These are phyloP conservation scores for Perodicticus potto DNA, from an alignment of 2,797 vertebrate genomes.

Conservation along the genomic window DNA sequence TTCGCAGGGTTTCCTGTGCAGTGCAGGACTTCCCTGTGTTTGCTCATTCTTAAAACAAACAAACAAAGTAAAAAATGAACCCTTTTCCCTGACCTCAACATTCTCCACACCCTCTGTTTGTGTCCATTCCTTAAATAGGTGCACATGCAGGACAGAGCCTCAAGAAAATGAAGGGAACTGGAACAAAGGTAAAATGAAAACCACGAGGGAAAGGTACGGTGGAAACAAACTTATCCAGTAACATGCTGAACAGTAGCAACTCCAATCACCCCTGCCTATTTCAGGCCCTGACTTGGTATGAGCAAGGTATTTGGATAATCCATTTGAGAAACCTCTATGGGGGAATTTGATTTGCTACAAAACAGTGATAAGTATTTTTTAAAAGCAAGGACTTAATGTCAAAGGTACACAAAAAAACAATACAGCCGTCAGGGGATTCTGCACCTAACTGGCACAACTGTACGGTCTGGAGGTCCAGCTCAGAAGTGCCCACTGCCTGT, in stretches of 20 bases:
- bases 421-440: neutral
- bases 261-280: neutral
- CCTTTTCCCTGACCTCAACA: constrained; percentile 16
- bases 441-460: neutral
- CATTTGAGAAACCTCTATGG: neutral
- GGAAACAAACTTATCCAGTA: neutral
- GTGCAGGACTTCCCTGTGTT: constrained; percentile 50
- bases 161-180: constrained; percentile 29
- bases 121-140: constrained; percentile 57
- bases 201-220: neutral
- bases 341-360: neutral
- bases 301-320: neutral
- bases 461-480: neutral
- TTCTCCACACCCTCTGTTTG: constrained; percentile 31
- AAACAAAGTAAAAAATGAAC: constrained; percentile 50
- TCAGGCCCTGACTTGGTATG: constrained; percentile 26
- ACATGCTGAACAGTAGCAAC: neutral
- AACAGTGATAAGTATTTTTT: neutral
- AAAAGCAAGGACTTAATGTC: constrained; percentile 22
- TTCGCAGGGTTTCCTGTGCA: constrained; percentile 56
- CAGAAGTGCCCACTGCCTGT: neutral
- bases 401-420: neutral
- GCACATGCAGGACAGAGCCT: neutral
- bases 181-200: constrained; percentile 25
- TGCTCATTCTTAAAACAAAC: constrained; percentile 68